Evolutionary conservation across 1,140 invertebrate genomes (phyloP), one percentile per base, ranked within the genome.

Genomic region (Idris sp.): DNA sequence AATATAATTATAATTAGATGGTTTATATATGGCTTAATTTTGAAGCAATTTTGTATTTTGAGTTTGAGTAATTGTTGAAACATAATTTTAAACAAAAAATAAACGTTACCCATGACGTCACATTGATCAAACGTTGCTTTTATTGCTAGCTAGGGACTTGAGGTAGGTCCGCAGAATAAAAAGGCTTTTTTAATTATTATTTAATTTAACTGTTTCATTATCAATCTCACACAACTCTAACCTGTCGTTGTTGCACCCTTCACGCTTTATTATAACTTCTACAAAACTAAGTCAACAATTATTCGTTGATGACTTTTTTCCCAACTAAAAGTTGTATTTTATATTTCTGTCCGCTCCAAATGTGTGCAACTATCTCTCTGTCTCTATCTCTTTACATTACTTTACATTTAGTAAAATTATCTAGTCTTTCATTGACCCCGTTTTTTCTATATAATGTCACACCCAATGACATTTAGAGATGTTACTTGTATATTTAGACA

Each of bases 61-160:
- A 35, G 1, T 26, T 35, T 48, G 22, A 46, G 5, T 56, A 48
- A 36, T 54, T 18, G 30, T n/a, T 22, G n/a, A 56, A 36, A 16
- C n/a, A n/a, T 36, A 53, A 51, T n/a, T n/a, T n/a, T n/a, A n/a
- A n/a, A n/a, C n/a, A n/a, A n/a, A 30, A 26, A 35, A 4, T 43
- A 48, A 49, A 13, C 22, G 15, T 54, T 46, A 22, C 15, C 26
- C 26, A 56, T 67, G 25, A 68, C 36, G 78, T 80, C 76, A 76
- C 74, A 84, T 83, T 86, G 81, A 86, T 84, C 64, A 83, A 77
- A 62, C 77, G 79, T 85, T 84, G 81, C 81, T 86, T 84, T 78
- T 82, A 84, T 84, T 86, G 84, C 84, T 83, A 86, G 84, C 84
- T 85, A 85, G 84, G 84, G 84, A 84, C 82, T 77, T 75, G 78